Evolutionary conservation across 2,113 vertebrate species (phyloP), one percentile per base, ranked within the genome.

Genomic region (Coryphaenoides rupestris): DNA sequence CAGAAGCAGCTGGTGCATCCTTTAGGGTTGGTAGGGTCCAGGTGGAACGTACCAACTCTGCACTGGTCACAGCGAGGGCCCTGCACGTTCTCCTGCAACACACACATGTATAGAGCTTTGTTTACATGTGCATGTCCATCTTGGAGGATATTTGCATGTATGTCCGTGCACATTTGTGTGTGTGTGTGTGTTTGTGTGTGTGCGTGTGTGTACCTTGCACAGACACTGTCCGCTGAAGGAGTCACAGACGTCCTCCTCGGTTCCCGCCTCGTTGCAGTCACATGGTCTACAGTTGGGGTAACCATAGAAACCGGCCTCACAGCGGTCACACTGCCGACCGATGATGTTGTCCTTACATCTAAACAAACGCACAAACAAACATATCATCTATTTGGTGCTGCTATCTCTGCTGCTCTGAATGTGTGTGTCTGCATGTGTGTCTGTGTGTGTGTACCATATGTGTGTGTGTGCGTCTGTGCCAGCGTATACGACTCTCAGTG

Each of bases 1-100:
- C 97, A 99, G 90, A 99, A 99, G 68, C 97, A 99, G 70, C 94
- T 94, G 75, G 95, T 99, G 86, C 97, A 99, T 60, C 97, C 96
- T 59, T 97, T 98, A 0, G 96, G 94, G 84, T 98, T 98, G 73
- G 81, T 87, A 0, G 92, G 89, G 26, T 98, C 96, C 76, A 99
- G 65, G 75, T 92, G 94, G 82, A 99, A 99, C 0, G 95, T 98
- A 3, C 96, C 96, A 2, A 95, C 59, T 47, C 92, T 91, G 75
- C 97, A 99, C 82, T 93, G 95, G 83, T 96, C 94, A 65, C 97
- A 99, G 16, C 86, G 88, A 0, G 56, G 50, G 0, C 96, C 96
- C 78, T 98, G 93, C 17, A 98, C 96, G 0, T 98, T 99, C 82
- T 98, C 97, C 96, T 99, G 63, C 21, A 65, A 50, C 23, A 58